Conservation (phyloP, 2,113 vertebrate genomes). For the Sphyrna mokarran region DNA sequence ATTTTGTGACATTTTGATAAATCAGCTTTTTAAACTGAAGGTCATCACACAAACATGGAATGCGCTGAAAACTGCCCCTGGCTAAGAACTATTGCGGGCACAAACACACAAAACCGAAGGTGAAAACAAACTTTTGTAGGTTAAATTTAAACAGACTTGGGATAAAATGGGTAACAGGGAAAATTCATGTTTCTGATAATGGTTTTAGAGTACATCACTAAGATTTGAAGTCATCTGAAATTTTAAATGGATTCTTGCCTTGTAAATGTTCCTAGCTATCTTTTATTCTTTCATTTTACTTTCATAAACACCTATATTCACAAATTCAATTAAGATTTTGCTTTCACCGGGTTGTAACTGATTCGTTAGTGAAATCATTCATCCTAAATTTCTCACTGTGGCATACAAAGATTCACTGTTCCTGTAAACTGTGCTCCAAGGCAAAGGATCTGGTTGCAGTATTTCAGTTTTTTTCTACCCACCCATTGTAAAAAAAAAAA, state of each 20-base stretch:
- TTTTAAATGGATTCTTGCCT: neutral
- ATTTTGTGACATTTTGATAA: neutral
- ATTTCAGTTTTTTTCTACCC: no score
- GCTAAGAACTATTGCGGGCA: neutral
- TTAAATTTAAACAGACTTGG: neutral
- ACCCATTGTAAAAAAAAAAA: no score
- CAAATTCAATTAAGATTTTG: neutral
- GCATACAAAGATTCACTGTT: no score
- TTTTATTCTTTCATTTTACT: neutral
- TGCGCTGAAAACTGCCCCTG: neutral
- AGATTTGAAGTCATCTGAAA: neutral
- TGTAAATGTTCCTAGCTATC: neutral
- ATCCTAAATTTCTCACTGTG: neutral
- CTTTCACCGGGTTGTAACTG: neutral
- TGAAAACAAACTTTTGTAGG: neutral
- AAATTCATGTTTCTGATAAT: neutral
- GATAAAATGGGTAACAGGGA: neutral
- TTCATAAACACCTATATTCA: neutral
- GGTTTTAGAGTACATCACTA: neutral
- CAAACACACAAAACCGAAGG: neutral
- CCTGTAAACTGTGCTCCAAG: no score
- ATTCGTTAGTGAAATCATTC: neutral
- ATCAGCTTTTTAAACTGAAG: neutral
- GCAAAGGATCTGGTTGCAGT: no score
- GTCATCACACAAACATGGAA: neutral